Evolutionary conservation across 2,113 vertebrate species (phyloP).

Genomic region (Tiliqua scincoides): DNA sequence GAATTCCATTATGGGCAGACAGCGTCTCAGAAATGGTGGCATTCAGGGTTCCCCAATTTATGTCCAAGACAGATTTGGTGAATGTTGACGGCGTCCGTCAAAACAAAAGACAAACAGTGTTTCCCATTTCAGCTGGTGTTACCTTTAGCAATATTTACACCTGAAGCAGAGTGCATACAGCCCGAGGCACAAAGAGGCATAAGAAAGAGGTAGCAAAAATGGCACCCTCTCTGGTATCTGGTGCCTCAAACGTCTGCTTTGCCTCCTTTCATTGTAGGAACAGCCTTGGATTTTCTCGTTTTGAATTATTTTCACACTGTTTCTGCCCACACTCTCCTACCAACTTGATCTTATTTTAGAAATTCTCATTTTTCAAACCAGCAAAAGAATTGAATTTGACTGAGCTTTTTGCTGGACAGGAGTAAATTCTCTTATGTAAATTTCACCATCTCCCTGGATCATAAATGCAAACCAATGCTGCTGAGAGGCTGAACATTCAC

Average conservation of each 20-base stretch:
- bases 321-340: neutral
- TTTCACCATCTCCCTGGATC: neutral
- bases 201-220: neutral
- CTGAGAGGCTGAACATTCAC: neutral
- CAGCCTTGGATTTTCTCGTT: neutral
- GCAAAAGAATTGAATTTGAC: fast-evolving
- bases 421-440: slow-evolving; percentile 10
- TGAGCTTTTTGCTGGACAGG: neutral
- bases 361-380: neutral
- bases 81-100: too few relatives aligned
- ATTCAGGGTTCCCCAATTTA: too few relatives aligned
- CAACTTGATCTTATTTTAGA: neutral
- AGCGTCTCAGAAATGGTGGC: too few relatives aligned
- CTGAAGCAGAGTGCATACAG: neutral
- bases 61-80: too few relatives aligned
- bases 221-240: neutral
- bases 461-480: slow-evolving; percentile 14
- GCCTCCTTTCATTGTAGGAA: neutral
- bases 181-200: too few relatives aligned
- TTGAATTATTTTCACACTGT: neutral
- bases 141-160: neutral
- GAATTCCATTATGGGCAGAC: too few relatives aligned
- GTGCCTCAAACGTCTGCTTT: neutral
- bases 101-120: too few relatives aligned
- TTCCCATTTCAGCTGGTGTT: neutral